Percentiles rank a stretch among this genome's conserved stretches.
phyloP scores from a whole-genome alignment of 2,888 invertebrate species.

The Pollenia amentaria region DNA sequence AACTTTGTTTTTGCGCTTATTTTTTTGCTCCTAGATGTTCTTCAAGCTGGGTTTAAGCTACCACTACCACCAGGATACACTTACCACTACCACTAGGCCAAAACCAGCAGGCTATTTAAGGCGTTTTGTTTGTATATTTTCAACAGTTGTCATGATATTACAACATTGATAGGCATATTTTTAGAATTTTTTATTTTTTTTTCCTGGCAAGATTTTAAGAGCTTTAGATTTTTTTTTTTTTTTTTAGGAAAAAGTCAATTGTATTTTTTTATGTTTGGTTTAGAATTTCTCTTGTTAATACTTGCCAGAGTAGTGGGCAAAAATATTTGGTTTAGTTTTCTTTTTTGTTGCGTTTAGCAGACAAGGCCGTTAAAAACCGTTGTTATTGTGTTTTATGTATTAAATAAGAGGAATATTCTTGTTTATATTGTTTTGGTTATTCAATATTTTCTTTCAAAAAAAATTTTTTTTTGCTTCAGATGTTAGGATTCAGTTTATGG shows the following conservation, averaged over 20 bases:
- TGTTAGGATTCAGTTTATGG: conserved; percentile 58
- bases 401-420: conserved; percentile 21
- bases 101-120: conserved; percentile 60
- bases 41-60: conserved; percentile 15
- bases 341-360: conserved; percentile 34
- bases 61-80: conserved; percentile 17
- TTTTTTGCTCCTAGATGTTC: conserved; percentile 18
- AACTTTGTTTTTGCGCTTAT: conserved; percentile 57
- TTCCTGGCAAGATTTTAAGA: neutral
- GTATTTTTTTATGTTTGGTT: conserved; percentile 1
- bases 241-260: conserved; percentile 53
- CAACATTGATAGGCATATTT: conserved; percentile 72
- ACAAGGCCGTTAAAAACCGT: conserved; percentile 73
- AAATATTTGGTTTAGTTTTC: conserved; percentile 54
- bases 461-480: neutral
- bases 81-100: conserved; percentile 13
- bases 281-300: conserved; percentile 39
- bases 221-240: conserved; percentile 19
- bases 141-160: conserved; percentile 70
- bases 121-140: conserved; percentile 56
- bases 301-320: neutral
- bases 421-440: conserved; percentile 45
- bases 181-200: conserved; percentile 31
- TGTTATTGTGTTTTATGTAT: conserved; percentile 52
- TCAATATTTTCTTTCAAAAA: conserved; percentile 16